phyloP scores from a whole-genome alignment of 2,888 invertebrate genomes.

The Coelopa pilipes region DNA sequence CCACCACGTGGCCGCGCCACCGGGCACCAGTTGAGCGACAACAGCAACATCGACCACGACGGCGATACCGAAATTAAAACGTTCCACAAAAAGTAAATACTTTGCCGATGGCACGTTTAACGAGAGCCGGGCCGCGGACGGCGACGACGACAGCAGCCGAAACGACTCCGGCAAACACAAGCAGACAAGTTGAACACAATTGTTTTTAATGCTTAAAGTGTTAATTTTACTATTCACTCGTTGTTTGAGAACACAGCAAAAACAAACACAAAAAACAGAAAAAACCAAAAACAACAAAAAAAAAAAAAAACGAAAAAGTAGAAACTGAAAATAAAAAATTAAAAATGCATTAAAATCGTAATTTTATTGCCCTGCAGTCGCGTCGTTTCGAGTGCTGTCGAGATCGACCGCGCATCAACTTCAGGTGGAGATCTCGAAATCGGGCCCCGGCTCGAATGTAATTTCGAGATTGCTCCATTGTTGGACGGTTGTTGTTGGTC shows the following conservation, averaged over 20 bases:
- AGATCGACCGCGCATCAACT: not conserved
- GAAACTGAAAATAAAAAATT: not conserved
- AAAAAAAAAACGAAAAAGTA: not conserved
- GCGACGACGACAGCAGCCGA: no score
- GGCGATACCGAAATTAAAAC: no score
- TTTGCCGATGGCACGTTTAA: no score
- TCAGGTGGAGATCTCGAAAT: not conserved
- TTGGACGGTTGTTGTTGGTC: no score
- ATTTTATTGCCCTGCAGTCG: not conserved
- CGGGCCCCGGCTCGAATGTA: not conserved
- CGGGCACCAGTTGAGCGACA: not conserved
- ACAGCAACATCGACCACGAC: no score
- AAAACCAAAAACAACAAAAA: not conserved
- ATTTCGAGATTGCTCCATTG: not conserved
- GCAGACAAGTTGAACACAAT: not conserved
- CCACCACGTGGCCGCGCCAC: not conserved
- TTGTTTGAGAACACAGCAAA: no score
- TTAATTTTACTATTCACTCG: not conserved
- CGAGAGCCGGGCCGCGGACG: no score
- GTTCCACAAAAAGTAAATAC: no score
- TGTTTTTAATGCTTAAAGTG: conserved; percentile 5
- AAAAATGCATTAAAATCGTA: conserved; percentile 10
- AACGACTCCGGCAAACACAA: no score
- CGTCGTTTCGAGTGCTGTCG: no score
- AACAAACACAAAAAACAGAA: not conserved